Base-by-base conservation (phyloP, 2,113 vertebrate species). In the Perccottus glenii region DNA sequence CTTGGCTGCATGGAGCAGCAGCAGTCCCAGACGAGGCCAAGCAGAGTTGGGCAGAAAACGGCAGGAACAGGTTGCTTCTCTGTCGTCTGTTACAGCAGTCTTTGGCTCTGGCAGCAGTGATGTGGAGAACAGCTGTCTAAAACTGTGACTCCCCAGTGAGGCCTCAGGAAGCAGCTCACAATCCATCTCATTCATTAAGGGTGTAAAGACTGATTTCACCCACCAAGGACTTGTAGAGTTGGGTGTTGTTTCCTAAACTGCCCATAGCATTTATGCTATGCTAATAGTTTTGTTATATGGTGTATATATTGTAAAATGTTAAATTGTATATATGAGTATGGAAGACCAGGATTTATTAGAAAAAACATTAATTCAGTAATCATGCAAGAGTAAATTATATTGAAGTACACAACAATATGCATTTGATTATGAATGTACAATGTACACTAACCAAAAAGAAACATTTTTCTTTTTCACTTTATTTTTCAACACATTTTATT, bases 271-370 rank as follows among this genome's bases (percentile, higher is more conserved):
- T 12, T 49, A 12, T n/a, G 47, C 64, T 69, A 40, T n/a, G 15
- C 5, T 27, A 40, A 32, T 48, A 33, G 36, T 51, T 32, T 58
- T 60, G 50, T 50, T 33, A 47, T 52, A 47, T 27, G 1, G n/a
- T 85, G 73, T 83, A 33, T 78, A 86, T 88, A 78, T 32, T 89
- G 81, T 86, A 83, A 71, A 83, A 27, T 68, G n/a, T 60, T 47
- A 35, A 50, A 14, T 11, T 38, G 52, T 43, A 11, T 58, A 43
- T 42, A 58, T 43, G 42, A 8, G 15, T 53, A 76, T 62, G 9
- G 53, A 5, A 19, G 52, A 47, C 27, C 36, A 50, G 58, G 52
- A 27, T 27, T 27, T 27, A 57, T 59, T 60, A 10, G 2, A 6
- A 11, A 9, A 33, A 16, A 10, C 10, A 45, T 27, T 5, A 4